These are phyloP conservation scores for Halictus rubicundus DNA, from an alignment of 1,140 invertebrate genomes.

Conservation along the genomic window DNA sequence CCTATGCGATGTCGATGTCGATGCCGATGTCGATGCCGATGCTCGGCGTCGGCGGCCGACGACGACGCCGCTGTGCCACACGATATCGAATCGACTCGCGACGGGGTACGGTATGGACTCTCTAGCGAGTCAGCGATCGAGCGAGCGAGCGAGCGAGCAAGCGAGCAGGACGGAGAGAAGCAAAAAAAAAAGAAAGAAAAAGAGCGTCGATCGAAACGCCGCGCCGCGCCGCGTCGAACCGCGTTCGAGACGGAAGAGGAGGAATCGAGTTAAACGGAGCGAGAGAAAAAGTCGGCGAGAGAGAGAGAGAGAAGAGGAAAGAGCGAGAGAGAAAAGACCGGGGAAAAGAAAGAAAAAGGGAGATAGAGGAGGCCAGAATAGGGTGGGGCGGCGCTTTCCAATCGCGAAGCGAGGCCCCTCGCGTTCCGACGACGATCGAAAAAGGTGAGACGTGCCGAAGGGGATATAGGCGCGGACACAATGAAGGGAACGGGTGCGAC, in stretches of 20 bases:
- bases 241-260: background rate
- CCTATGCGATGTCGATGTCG: conserved; percentile 8
- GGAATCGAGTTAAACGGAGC: conserved; percentile 26
- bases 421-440: conserved; percentile 67
- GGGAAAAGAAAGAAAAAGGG: conserved; percentile 52
- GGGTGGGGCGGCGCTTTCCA: conserved; percentile 71
- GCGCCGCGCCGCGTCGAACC: background rate
- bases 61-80: conserved; percentile 30
- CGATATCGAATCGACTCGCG: conserved; percentile 72
- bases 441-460: conserved; percentile 76
- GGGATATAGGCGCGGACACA: conserved; percentile 73
- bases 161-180: background rate
- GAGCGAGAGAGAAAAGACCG: conserved; percentile 9
- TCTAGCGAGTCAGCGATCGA: background rate
- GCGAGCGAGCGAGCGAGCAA: no score
- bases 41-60: background rate
- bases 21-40: conserved; percentile 13
- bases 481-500: conserved; percentile 64
- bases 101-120: conserved; percentile 41
- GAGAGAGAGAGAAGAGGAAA: background rate
- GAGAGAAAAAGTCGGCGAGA: conserved; percentile 19
- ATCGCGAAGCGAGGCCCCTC: conserved; percentile 63
- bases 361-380: conserved; percentile 21
- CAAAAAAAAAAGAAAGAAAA: background rate
- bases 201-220: background rate